These are phyloP conservation scores for Oceanites oceanicus DNA, from an alignment of 2,113 vertebrate species.

Conservation along the genomic window DNA sequence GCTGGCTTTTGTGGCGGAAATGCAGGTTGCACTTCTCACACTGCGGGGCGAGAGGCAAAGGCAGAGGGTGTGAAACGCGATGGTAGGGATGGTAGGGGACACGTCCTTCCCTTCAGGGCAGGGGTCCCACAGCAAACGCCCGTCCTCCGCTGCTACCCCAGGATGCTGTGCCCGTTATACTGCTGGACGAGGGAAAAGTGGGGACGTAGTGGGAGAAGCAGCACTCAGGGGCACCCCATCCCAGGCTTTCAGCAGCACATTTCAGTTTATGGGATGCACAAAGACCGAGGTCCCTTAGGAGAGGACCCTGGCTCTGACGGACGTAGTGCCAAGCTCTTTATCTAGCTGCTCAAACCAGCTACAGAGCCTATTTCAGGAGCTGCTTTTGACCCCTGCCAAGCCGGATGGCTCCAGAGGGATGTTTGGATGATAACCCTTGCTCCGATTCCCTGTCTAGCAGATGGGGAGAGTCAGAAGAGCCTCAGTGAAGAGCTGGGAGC, in stretches of 20 bases:
- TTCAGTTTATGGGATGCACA: background rate
- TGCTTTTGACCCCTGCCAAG: background rate
- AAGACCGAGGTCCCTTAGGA: background rate
- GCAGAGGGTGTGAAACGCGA: background rate
- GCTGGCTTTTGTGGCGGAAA: constrained; percentile 99
- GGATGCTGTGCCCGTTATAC: background rate
- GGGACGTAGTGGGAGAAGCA: background rate
- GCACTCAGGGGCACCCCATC: background rate
- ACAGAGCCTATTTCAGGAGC: background rate
- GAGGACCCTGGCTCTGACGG: background rate
- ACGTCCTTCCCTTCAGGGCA: background rate
- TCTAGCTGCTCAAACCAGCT: background rate
- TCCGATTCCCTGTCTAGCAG: background rate
- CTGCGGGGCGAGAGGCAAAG: constrained; percentile 64
- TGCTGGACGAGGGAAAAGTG: rapidly evolving
- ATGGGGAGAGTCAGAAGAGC: background rate
- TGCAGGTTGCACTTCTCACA: constrained; percentile 99
- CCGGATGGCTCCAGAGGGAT: background rate
- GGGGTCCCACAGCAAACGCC: rapidly evolving
- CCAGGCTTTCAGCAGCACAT: background rate
- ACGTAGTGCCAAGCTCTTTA: background rate
- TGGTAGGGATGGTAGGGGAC: background rate
- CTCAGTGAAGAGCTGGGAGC: background rate
- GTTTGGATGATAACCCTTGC: background rate
- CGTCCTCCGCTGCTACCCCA: background rate